A percentile compares a stretch with the other conserved stretches of the same genome.
phyloP scores from a whole-genome alignment of 2,113 vertebrate genomes.

The Macaca mulatta region DNA sequence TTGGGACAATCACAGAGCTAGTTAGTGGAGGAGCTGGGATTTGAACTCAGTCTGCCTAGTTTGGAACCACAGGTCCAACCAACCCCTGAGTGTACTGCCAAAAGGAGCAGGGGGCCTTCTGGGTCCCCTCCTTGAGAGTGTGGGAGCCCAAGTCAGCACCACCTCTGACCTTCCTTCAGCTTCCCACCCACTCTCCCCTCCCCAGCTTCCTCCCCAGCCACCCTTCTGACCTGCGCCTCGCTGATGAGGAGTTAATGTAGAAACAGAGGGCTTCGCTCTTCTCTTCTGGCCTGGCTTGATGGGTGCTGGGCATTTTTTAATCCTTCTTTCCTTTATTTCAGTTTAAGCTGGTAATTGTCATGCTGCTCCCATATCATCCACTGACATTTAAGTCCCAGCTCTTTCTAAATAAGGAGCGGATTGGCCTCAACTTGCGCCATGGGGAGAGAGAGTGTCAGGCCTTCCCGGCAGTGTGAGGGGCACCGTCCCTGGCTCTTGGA shows the following conservation, averaged over 20 bases:
- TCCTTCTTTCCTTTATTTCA: neutral
- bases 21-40: neutral
- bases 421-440: neutral
- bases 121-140: neutral
- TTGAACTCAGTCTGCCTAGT: neutral
- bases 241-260: neutral
- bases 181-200: rapidly evolving
- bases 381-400: slow-evolving; percentile 4
- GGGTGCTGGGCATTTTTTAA: no score
- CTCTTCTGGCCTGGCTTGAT: neutral
- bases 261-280: neutral
- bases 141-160: neutral
- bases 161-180: neutral
- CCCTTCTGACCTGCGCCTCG: neutral
- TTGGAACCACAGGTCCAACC: neutral
- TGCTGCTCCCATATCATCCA: neutral
- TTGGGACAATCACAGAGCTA: neutral
- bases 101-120: neutral
- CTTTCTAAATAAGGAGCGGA: slow-evolving; percentile 24
- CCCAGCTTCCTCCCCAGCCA: no score
- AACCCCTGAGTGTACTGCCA: neutral
- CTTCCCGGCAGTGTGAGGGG: neutral
- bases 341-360: neutral
- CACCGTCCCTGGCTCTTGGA: neutral
- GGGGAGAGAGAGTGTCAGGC: neutral